These are phyloP conservation scores for Ectemnius lituratus DNA, from an alignment of 2,888 invertebrate species.

Conservation along the genomic window DNA sequence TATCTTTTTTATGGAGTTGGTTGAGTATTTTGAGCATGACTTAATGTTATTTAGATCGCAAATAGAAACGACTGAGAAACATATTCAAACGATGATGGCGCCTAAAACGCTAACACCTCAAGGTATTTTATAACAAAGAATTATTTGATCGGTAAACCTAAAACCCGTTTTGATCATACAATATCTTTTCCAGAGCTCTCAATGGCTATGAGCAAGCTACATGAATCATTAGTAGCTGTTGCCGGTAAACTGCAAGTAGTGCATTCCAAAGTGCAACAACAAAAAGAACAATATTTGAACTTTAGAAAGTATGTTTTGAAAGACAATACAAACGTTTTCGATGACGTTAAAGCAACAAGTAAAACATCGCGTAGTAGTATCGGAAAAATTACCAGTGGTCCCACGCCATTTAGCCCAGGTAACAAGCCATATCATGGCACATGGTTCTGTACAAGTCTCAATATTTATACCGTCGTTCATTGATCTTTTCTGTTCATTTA, in stretches of 20 bases:
- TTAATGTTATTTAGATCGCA: conserved; percentile 84
- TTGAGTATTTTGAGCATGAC: conserved; percentile 85
- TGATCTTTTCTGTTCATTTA: conserved; percentile 50
- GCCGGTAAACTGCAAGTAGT: conserved; percentile 92
- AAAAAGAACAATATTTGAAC: conserved; percentile 92
- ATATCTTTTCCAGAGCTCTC: conserved; percentile 82
- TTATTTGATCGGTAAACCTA: neutral
- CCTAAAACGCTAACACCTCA: conserved; percentile 84
- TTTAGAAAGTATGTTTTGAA: conserved; percentile 88
- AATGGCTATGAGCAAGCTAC: conserved; percentile 88
- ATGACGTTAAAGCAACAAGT: conserved; percentile 72
- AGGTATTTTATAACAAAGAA: conserved; percentile 74
- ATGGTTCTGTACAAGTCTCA: no score
- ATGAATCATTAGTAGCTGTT: conserved; percentile 91
- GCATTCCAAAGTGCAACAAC: conserved; percentile 87
- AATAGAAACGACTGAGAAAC: conserved; percentile 86
- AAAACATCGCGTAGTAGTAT: conserved; percentile 67
- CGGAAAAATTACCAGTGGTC: conserved; percentile 80
- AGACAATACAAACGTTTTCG: conserved; percentile 89
- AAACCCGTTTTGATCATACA: neutral
- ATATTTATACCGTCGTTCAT: neutral
- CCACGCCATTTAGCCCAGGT: conserved; percentile 81
- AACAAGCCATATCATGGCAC: conserved; percentile 22
- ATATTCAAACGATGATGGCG: conserved; percentile 83
- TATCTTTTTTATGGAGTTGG: conserved; percentile 84